Evolutionary conservation across 2,797 vertebrate genomes (phyloP), one percentile per base, ranked within the genome.

Genomic region (Staurois parvus): DNA sequence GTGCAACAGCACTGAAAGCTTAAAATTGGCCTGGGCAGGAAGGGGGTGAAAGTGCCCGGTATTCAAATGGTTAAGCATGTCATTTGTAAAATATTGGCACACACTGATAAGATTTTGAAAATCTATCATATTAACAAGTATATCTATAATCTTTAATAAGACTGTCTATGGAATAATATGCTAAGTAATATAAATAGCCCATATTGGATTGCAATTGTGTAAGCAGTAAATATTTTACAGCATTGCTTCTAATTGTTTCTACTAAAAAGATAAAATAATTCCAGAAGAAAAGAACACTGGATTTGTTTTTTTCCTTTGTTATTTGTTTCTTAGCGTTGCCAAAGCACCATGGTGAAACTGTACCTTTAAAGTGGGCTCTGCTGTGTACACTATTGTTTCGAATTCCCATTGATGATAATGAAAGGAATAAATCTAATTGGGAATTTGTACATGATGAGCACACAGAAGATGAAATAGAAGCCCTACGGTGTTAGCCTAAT

Each of bases 391-490:
- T 87, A 90, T 93, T 91, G 92, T 90, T 89, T 91, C 92, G 89
- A 91, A 85, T 92, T 90, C 90, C 91, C 89, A 87, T 87, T 91
- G 91, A 88, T 90, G 90, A 88, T 95, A 93, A 93, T 92, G 92
- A 92, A 93, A 89, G 91, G 90, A 90, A 90, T 88, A 77, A 88
- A 89, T 91, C 90, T 94, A 90, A 87, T 91, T 88, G 88, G 19
- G 66, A 91, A 89, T 68, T 48, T 90, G 83, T 88, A 88, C 1
- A 0, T 89, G 88, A 90, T 88, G 89, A 72, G 85, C 76, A 78
- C 24, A 0, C 85, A 80, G 28, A 91, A 90, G 90, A 89, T 89
- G 84, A 70, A 48, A 45, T 72, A 85, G 88, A 88, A 82, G 67
- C 81, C 89, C 72, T 86, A 69, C 89, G 91, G 93, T 89, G 64